Base-by-base conservation (phyloP, 1,140 invertebrate species). In the Tetramorium simillimum region DNA sequence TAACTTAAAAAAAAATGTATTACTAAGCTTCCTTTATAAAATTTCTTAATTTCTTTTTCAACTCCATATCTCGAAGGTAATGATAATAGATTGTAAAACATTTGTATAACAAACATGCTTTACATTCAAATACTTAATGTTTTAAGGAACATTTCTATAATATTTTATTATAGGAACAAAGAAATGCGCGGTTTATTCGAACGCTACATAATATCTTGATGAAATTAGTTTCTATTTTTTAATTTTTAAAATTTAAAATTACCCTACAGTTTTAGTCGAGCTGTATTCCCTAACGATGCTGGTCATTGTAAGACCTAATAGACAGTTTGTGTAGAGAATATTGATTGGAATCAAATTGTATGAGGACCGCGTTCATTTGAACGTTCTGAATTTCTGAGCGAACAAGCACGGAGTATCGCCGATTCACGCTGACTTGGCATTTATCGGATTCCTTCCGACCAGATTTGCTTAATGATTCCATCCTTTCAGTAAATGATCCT, bases 371-470 rank as follows among this genome's bases (percentile, higher is more conserved):
- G 51, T 24, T 78, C 10, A 77, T 46, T 46, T 46, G 16, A 46
- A 46, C 12, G 51, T 53, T 24, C 58, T 77, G 56, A 63, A 77
- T 77, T 63, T 77, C 53, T 60, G 37, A 60, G 7, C 33, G 53
- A 37, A 76, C 37, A 76, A 76, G 53, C 73, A 60, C 53, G 12
- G 70, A 72, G 46, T 72, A 72, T 33, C 49, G 37, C 7, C 37
- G 18, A 43, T 76, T 76, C 53, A 60, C 43, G 56, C 37, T 56
- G 72, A 63, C 58, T 77, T 53, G 28, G 72, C 75, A 46, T 63
- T 77, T 77, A 75, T 75, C 72, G n/a, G 72, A 56, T 37, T 43
- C 16, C 75, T 77, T 63, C 16, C 58, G 73, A 75, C 21, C 69
- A 53, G 21, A 77, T 77, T 77, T 77, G 21, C n/a, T 18, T 77